Base-by-base conservation (phyloP, 2,797 vertebrate genomes). In the Pseudomugil tenellus region DNA sequence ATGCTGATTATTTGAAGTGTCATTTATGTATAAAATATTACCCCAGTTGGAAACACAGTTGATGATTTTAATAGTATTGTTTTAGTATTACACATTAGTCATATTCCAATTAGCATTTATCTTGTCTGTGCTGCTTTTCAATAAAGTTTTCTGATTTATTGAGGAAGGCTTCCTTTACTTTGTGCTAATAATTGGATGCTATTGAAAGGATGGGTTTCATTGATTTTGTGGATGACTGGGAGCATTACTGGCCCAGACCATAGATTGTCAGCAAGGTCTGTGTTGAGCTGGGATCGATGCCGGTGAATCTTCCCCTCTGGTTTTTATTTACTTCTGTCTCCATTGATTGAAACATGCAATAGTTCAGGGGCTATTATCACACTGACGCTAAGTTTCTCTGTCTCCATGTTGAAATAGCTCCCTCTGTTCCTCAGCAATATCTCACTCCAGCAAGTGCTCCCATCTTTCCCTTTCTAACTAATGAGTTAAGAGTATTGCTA, bases 121-220 rank as follows among this genome's bases (percentile, higher is more conserved):
- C 94, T 94, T 89, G 88, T 90, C 89, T 78, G 87, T 87, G 87
- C 93, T 80, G 91, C 90, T 94, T 94, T 93, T 94, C 94, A 93
- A 93, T 96, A 94, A 98, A 95, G 92, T 95, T 92, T 93, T 87
- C 92, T 96, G 95, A 98, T 97, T 97, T 96, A 97, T 96, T 86
- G 95, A 76, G 58, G 92, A 93, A 93, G 90, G 89, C 92, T 93
- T 89, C 84, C 90, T 95, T 94, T 94, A 94, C 84, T 86, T 95
- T 96, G 96, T 96, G 95, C 94, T 96, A 95, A 96, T 98, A 98
- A 98, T 98, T 98, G 95, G 95, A 97, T 96, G 95, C 93, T 96
- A 95, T 96, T 96, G 95, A 96, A 97, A 96, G 95, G 97, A 98
- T 97, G 96, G 96, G 95, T 95, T 97, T 97, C 94, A 98, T 98